Evolutionary conservation across 2,113 vertebrate genomes (phyloP).

Genomic region (Cisticola juncidis): DNA sequence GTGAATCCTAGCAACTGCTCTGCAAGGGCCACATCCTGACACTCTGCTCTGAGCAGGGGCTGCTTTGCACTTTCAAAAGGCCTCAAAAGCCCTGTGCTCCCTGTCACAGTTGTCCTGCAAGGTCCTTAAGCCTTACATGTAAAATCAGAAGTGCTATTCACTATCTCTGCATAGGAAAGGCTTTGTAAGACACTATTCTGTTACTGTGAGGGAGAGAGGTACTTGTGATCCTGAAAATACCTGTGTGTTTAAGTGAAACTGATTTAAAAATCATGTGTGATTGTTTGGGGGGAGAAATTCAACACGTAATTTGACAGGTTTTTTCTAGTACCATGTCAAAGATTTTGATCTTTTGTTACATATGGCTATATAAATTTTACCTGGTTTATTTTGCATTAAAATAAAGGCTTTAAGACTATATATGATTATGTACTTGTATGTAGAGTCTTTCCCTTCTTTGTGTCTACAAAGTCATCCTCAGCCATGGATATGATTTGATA

Average conservation of each 20-base stretch:
- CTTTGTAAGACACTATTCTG: slow-evolving; percentile 39
- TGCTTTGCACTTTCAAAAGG: slow-evolving; percentile 10
- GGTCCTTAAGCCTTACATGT: neutral
- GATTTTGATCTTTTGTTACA: slow-evolving; percentile 70
- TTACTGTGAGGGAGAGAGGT: slow-evolving; percentile 17
- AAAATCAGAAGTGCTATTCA: slow-evolving; percentile 1
- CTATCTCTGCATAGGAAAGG: slow-evolving; percentile 21
- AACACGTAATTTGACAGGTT: slow-evolving; percentile 46
- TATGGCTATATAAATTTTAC: slow-evolving; percentile 74
- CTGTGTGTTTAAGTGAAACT: slow-evolving; percentile 54
- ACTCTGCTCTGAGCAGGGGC: neutral
- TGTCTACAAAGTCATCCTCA: neutral
- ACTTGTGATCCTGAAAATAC: slow-evolving; percentile 54
- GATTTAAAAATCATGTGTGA: slow-evolving; percentile 55
- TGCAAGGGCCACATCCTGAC: neutral
- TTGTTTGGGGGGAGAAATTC: slow-evolving; percentile 46
- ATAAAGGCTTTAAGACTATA: slow-evolving; percentile 76
- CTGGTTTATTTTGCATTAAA: slow-evolving; percentile 80
- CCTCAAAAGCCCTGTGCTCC: neutral
- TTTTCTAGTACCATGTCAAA: slow-evolving; percentile 66
- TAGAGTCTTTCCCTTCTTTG: neutral
- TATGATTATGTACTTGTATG: neutral
- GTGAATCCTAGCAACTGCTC: slow-evolving; percentile 14
- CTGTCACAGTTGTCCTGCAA: neutral
- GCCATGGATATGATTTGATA: neutral